A percentile compares a stretch with the other conserved stretches of the same genome.
These are phyloP conservation scores for Phrynosoma platyrhinos DNA, from an alignment of 2,113 vertebrate genomes.

Conservation along the genomic window DNA sequence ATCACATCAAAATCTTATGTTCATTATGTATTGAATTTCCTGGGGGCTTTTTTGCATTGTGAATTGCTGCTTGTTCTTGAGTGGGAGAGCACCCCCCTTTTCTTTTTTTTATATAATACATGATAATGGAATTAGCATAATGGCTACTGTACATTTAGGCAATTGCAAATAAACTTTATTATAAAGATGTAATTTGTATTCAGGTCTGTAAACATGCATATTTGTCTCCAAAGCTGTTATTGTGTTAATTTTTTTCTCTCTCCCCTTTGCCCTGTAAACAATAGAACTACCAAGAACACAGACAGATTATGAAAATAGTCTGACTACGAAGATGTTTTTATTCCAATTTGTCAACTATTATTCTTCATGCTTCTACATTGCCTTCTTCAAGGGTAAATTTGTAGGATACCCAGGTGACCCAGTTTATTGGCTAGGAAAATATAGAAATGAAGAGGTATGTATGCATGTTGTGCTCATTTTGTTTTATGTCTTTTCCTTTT, in stretches of 20 bases:
- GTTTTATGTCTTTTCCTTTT: not conserved
- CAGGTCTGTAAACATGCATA: slow-evolving; percentile 33
- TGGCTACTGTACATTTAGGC: slow-evolving; percentile 40
- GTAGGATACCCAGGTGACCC: slow-evolving; percentile 89
- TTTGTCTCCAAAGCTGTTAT: slow-evolving; percentile 49
- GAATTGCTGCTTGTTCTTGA: slow-evolving; percentile 39
- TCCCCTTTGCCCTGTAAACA: slow-evolving; percentile 39
- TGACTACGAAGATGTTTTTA: slow-evolving; percentile 96
- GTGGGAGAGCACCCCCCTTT: not conserved
- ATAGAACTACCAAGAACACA: slow-evolving; percentile 92
- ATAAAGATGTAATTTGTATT: slow-evolving; percentile 57
- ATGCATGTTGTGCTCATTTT: not conserved
- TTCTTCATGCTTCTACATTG: slow-evolving; percentile 96
- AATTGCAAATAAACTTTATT: slow-evolving; percentile 51
- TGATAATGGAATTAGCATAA: slow-evolving; percentile 62
- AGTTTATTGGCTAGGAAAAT: slow-evolving; percentile 89
- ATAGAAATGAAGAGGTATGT: slow-evolving; percentile 92
- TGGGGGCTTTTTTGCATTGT: slow-evolving; percentile 36
- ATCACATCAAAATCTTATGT: slow-evolving; percentile 55
- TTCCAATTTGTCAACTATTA: slow-evolving; percentile 98
- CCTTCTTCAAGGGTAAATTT: slow-evolving; percentile 93
- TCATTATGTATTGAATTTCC: slow-evolving; percentile 51
- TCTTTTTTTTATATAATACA: slow-evolving; percentile 36
- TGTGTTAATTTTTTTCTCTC: slow-evolving; percentile 28
- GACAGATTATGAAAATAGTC: slow-evolving; percentile 93